Base-by-base conservation (phyloP, 2,888 invertebrate genomes). In the Drosophila testacea region DNA sequence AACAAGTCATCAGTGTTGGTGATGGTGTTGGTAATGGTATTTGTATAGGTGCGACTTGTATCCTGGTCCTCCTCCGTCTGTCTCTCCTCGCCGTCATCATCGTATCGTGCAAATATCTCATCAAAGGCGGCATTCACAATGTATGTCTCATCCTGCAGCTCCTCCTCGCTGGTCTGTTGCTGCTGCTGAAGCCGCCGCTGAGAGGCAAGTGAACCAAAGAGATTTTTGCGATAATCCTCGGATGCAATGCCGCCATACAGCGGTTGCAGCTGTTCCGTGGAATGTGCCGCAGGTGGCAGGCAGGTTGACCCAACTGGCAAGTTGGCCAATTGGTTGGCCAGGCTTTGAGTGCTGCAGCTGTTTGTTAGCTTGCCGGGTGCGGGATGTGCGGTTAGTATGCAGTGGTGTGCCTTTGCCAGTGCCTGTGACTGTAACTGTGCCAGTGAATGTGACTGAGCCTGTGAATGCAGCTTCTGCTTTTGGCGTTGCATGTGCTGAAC, bases 41-140 rank as follows among this genome's bases (percentile, higher is more conserved):
- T 59, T 2, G 70, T 60, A 30, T 50, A 32, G 48, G 52, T 75
- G 28, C 65, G 63, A 47, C 63, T 68, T 11, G 61, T 64, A 3
- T 72, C 68, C 27, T 41, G 36, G 2, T 62, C 69, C 5, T 73
- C 64, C 4, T 82, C 82, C 11, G 87, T 83, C 2, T 55, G 68
- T 7, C 69, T 68, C 2, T 82, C 83, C 10, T 90, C 85, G 1
- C 90, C 80, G 11, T 83, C 85, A 41, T 86, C 85, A 50, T 86
- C 88, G 69, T 92, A 91, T 9, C 88, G 84, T 1, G 89, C 79
- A 71, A 92, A 92, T 30, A 92, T 91, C 57, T 89, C 92, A 57
- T 91, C 91, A 46, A 92, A 92, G 9, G 92, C 92, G 10, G 89
- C 89, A 61, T 92, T 91, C 4, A 92, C 92, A 60, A 92, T 88